Evolutionary conservation across 2,113 vertebrate genomes (phyloP), one percentile per base, ranked within the genome.

Genomic region (Chunga burmeisteri): DNA sequence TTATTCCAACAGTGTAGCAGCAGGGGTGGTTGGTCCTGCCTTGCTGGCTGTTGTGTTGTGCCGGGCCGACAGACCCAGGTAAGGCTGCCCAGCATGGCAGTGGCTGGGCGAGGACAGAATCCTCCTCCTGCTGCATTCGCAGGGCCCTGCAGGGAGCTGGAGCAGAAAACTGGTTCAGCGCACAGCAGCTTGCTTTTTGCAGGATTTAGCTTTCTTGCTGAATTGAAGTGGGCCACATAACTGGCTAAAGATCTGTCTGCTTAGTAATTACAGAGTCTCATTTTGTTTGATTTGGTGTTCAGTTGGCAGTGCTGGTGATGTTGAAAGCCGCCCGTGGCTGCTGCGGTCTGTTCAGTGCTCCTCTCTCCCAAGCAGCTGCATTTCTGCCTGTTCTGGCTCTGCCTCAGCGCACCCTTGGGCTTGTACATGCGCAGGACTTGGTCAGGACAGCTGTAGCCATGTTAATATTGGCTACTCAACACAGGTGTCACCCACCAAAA

Each of bases 241-340:
- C 52, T 85, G 74, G 63, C 70, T 77, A 36, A 77, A 81, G 53
- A 46, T 29, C 53, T 52, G 22, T 73, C 71, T 52, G 38, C 61
- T 68, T 56, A 34, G 66, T 84, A 80, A 44, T 61, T 85, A 55
- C 36, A 42, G 61, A 53, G 42, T 66, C 58, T 78, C 10, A 1
- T 63, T 68, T 88, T 75, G 61, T 73, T 63, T 59, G 30, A 17
- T 70, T 47, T 73, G 49, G 29, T 73, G 61, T 79, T 83, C 8
- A 7, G 34, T n/a, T 83, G 50, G 44, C 61, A 53, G 9, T 11
- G 52, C 46, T 88, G 81, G 75, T 18, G 5, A n/a, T 25, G 71
- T 25, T 70, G 65, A 36, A 73, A 86, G 44, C 53, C 1, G 0
- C 30, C 63, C 0, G 6, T 0, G 18, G 88, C 49, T 1, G 1